Percentiles rank a stretch among this genome's conserved stretches.
Evolutionary conservation across 2,797 vertebrate species (phyloP).

Genomic region (Pangasius djambal): DNA sequence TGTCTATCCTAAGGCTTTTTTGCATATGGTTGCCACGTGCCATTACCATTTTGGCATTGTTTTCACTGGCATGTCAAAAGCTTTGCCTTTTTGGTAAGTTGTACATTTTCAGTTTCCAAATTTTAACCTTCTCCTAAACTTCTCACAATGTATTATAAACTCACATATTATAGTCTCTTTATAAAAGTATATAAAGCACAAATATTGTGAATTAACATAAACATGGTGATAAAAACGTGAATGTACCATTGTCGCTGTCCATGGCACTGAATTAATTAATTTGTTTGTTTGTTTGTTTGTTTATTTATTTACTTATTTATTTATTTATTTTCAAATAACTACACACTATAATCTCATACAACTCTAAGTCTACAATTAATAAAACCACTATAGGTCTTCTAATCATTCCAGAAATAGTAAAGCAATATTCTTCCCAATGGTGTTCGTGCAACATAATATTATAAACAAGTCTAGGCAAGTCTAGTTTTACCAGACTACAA

Average conservation of each 20-base stretch:
- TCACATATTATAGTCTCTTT: neutral
- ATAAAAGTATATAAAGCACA: neutral
- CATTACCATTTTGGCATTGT: neutral
- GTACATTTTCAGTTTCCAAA: neutral
- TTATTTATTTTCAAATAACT: neutral
- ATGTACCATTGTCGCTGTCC: neutral
- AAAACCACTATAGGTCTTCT: neutral
- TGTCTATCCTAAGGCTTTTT: neutral
- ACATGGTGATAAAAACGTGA: neutral
- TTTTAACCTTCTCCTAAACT: neutral
- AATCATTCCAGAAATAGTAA: conserved; percentile 14
- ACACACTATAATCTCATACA: neutral
- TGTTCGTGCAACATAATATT: neutral
- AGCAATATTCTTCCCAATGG: conserved; percentile 7
- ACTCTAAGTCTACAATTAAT: neutral
- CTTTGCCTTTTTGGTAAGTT: neutral
- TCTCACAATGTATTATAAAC: neutral
- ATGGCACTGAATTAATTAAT: neutral
- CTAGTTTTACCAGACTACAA: neutral
- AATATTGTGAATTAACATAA: neutral
- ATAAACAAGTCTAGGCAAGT: conserved; percentile 1
- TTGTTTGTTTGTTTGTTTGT: too few relatives aligned
- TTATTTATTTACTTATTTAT: neutral
- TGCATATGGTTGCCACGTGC: neutral
- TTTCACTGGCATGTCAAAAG: neutral